A percentile compares a stretch with the other conserved stretches of the same genome.
Conservation (phyloP, 2,888 invertebrate genomes). For the Mesodorylaimus sp. region DNA sequence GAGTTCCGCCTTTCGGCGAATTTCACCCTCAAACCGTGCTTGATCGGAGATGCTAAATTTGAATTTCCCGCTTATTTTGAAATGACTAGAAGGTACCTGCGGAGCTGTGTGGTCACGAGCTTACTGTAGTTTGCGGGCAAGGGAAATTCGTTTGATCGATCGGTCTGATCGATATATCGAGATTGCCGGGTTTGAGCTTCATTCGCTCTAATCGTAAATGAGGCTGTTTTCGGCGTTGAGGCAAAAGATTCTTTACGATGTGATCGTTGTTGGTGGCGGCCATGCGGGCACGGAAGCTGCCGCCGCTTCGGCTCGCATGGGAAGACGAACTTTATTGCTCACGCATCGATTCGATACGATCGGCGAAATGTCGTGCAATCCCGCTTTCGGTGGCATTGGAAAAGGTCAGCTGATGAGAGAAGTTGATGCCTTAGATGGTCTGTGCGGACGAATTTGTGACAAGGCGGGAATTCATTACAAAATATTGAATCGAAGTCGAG, state of each 20-base stretch:
- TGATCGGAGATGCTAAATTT: too few relatives aligned
- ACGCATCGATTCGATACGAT: constrained; percentile 66
- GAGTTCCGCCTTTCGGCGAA: too few relatives aligned
- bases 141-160: too few relatives aligned
- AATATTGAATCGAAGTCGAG: constrained; percentile 50
- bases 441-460: constrained; percentile 59
- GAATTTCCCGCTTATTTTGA: too few relatives aligned
- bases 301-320: constrained; percentile 62
- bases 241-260: constrained; percentile 39
- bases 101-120: too few relatives aligned
- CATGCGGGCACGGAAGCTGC: constrained; percentile 79
- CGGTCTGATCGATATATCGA: too few relatives aligned
- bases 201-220: too few relatives aligned
- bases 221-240: background rate
- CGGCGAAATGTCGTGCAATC: constrained; percentile 83
- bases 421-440: constrained; percentile 67
- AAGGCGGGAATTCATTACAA: constrained; percentile 44
- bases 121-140: too few relatives aligned
- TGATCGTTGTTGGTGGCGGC: constrained; percentile 68
- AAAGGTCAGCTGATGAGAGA: constrained; percentile 72
- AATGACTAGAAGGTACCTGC: too few relatives aligned
- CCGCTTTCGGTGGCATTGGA: constrained; percentile 76
- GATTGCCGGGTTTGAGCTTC: too few relatives aligned
- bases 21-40: too few relatives aligned
- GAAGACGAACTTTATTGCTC: constrained; percentile 53